Base-by-base conservation (phyloP, 2,888 invertebrate species). In the Torymus tubicola region DNA sequence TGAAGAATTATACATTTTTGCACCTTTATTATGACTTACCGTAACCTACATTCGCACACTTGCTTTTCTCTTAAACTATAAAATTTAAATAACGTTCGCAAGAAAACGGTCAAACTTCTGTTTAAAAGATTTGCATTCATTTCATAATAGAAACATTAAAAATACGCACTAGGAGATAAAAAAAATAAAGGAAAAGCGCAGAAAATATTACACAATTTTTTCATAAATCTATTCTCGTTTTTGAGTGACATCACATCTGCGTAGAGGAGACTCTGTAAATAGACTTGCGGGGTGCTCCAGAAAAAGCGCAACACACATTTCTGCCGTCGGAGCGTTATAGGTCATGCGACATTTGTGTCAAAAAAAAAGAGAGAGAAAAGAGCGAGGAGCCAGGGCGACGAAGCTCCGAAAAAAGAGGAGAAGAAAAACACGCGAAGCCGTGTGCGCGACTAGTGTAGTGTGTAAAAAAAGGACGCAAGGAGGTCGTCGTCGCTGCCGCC, bases 321-420 rank as follows among this genome's bases (percentile, higher is more conserved):
- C n/a, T 42, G 21, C 24, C 61, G 42, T 50, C 53, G 42, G 13
- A 21, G 42, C 61, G 13, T 71, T 80, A 71, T 80, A 58, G 78
- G 78, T 78, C 81, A 81, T 68, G 67, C 71, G 78, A 75, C 75
- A 78, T 63, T 78, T 58, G 74, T 78, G 81, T 81, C 70, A 78
- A 63, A 75, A 57, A 57, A 68, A 70, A 42, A 21, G 16, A 50
- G 16, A 60, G 10, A 67, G 18, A 53, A n/a, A 31, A 58, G 16
- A 55, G 61, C 2, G 31, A 31, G 11, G 14, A 42, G 21, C 11
- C 14, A 67, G 31, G 31, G 57, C 16, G 55, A 16, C 31, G 50
- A 55, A 42, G 42, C 42, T 42, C 53, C 55, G 61, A 80, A 77
- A 77, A 60, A 77, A 18, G 31, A 50, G 13, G n/a, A 18, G 14